Conservation (phyloP, 2,797 vertebrate genomes). For the Cynodonichthys magdalenae region DNA sequence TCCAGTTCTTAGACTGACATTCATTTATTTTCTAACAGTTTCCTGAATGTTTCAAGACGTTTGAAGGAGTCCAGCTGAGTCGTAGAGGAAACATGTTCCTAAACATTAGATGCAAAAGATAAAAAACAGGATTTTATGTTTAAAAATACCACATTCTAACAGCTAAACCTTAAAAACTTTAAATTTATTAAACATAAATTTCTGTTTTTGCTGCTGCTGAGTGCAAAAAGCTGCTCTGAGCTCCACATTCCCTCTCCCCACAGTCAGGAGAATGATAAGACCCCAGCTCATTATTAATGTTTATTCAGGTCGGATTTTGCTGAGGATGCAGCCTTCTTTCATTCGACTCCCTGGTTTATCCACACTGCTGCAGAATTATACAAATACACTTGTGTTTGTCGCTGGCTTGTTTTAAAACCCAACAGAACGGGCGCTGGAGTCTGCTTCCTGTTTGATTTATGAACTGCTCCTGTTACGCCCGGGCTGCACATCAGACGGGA, state of each 20-base stretch:
- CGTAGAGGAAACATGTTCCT: too few relatives aligned
- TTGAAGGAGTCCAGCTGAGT: too few relatives aligned
- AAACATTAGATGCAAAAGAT: too few relatives aligned
- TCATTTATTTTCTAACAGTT: too few relatives aligned
- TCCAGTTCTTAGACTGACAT: background rate
- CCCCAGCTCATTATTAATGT: conserved; percentile 30
- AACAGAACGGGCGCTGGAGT: conserved; percentile 10
- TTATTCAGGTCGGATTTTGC: conserved; percentile 33
- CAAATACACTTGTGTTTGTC: conserved; percentile 28
- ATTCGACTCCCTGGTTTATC: conserved; percentile 31
- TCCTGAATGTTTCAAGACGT: too few relatives aligned
- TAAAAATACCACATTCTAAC: too few relatives aligned
- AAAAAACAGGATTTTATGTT: too few relatives aligned
- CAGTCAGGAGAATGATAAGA: conserved; percentile 15
- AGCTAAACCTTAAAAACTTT: too few relatives aligned
- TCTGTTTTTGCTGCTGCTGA: conserved; percentile 9
- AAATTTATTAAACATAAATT: background rate
- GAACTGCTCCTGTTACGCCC: background rate
- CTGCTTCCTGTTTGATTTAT: conserved; percentile 19
- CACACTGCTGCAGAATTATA: conserved; percentile 16
- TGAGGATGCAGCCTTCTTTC: conserved; percentile 36
- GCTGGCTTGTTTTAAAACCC: conserved; percentile 33
- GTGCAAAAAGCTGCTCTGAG: conserved; percentile 1
- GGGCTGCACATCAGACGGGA: background rate
- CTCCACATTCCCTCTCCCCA: conserved; percentile 4